Evolutionary conservation across 2,797 vertebrate species (phyloP).

Genomic region (Pipistrellus pygmaeus): DNA sequence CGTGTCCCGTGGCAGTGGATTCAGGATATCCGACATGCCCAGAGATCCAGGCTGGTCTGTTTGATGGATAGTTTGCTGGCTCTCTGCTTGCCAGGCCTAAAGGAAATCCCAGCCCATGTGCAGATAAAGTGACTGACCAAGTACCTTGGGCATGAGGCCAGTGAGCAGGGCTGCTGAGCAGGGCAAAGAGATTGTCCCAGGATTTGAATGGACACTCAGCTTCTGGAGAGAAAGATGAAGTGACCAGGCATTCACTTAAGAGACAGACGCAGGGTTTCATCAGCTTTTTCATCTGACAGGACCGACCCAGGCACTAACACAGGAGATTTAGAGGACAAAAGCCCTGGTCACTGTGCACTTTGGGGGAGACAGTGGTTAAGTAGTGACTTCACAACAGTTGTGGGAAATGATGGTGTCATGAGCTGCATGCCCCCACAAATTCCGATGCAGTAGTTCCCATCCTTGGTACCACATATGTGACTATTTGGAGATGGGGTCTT

Average conservation of each 20-base stretch:
- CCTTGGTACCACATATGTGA: not conserved
- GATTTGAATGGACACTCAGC: constrained; percentile 31
- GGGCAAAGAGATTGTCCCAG: not conserved
- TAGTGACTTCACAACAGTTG: not conserved
- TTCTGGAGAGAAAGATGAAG: not conserved
- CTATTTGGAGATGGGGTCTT: not conserved
- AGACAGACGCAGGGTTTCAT: not conserved
- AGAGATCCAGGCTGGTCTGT: not conserved
- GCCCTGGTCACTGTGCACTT: not conserved
- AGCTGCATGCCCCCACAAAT: not conserved
- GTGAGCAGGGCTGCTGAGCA: constrained; percentile 55
- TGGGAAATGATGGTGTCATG: not conserved
- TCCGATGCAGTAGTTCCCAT: not conserved
- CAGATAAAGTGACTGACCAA: constrained; percentile 62
- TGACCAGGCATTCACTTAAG: not conserved
- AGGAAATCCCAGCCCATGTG: constrained; percentile 13
- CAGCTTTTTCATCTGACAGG: not conserved
- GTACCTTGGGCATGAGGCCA: constrained; percentile 18
- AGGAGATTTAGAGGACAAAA: not conserved
- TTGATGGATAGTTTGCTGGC: not conserved
- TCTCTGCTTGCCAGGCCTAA: not conserved
- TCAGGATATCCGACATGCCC: not conserved
- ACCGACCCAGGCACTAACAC: not conserved
- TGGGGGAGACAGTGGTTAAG: not conserved
- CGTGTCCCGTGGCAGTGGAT: not conserved